Percentiles rank a stretch among this genome's conserved stretches.
Evolutionary conservation across 2,797 vertebrate genomes (phyloP).

Genomic region (Pantherophis vulpinus): DNA sequence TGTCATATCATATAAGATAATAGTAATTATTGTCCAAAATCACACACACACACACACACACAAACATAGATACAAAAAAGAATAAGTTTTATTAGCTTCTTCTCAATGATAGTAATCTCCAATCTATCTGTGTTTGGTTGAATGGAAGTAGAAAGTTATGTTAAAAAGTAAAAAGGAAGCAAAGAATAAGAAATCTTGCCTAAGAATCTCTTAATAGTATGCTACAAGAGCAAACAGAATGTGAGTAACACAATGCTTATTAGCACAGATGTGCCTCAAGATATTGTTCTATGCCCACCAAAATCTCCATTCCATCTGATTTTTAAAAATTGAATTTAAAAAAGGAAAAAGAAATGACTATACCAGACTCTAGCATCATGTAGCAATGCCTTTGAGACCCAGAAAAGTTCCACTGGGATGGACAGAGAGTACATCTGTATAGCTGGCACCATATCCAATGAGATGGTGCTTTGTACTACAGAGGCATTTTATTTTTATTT

Average conservation of each 20-base stretch:
- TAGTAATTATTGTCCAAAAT: neutral
- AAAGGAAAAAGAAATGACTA: neutral
- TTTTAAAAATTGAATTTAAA: neutral
- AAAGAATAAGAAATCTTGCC: neutral
- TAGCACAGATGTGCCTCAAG: neutral
- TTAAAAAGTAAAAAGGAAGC: neutral
- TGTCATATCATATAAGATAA: neutral
- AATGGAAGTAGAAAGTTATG: neutral
- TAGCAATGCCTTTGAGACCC: neutral
- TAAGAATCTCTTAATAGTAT: neutral
- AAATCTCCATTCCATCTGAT: neutral
- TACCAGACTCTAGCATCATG: neutral
- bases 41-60: neutral
- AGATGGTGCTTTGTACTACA: neutral
- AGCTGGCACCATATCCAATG: neutral
- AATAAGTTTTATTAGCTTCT: neutral
- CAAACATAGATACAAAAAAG: neutral
- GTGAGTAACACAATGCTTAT: neutral
- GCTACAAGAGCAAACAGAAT: neutral
- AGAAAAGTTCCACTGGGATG: neutral
- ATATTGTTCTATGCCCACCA: neutral
- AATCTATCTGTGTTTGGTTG: neutral
- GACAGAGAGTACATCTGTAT: neutral
- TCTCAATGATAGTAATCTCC: neutral
- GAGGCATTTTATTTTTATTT: neutral